These are phyloP conservation scores for Suricata suricatta DNA, from an alignment of 2,113 vertebrate genomes.

Conservation along the genomic window DNA sequence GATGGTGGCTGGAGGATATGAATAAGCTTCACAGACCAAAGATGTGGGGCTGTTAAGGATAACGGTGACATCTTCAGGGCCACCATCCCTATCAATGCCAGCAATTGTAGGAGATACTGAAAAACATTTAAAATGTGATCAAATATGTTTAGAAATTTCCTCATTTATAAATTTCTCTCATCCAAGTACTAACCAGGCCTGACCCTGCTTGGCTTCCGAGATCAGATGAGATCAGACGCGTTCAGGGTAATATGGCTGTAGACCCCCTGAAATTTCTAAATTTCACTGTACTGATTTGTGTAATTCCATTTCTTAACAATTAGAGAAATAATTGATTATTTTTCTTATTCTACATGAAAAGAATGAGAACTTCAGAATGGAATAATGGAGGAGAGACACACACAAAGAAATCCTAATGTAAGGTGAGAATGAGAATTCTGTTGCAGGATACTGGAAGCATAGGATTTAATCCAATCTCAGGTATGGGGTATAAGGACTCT, in stretches of 20 bases:
- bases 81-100: conserved; percentile 85
- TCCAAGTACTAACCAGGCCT: too few species aligned
- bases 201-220: too few species aligned
- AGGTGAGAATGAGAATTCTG: background rate
- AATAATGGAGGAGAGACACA: background rate
- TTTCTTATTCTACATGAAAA: background rate
- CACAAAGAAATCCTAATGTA: background rate
- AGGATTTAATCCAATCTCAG: background rate
- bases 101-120: conserved; percentile 94
- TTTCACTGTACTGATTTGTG: background rate
- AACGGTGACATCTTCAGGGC: conserved; percentile 91
- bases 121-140: conserved; percentile 41
- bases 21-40: conserved; percentile 94
- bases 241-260: too few species aligned
- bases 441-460: background rate
- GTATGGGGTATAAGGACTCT: background rate
- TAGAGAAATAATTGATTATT: background rate
- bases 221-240: too few species aligned
- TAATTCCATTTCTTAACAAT: background rate
- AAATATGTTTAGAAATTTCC: background rate
- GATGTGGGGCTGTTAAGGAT: conserved; percentile 95
- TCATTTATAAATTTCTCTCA: background rate
- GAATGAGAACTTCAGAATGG: background rate
- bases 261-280: background rate
- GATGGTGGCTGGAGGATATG: conserved; percentile 94